A percentile compares a stretch with the other conserved stretches of the same genome.
Conservation (phyloP, 2,888 invertebrate species). For the Synergus japonicus region DNA sequence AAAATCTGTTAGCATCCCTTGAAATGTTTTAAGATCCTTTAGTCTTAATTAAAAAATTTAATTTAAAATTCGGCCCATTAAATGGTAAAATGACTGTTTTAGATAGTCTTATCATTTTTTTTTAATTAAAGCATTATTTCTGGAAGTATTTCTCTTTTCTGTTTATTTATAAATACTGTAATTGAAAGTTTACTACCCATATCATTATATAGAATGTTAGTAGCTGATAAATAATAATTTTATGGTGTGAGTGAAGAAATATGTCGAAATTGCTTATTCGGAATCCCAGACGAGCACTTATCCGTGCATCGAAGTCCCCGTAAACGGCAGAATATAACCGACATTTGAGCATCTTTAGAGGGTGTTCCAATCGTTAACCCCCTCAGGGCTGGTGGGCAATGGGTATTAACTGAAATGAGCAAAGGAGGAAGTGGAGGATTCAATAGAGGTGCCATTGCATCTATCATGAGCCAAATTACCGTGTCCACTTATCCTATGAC, state of each 20-base stretch:
- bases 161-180: neutral
- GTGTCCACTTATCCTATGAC: slow-evolving; percentile 13
- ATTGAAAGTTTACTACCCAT: neutral
- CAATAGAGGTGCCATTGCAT: slow-evolving; percentile 12
- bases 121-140: too few relatives aligned
- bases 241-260: neutral
- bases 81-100: too few relatives aligned
- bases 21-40: too few relatives aligned
- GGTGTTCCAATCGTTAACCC: slow-evolving; percentile 30
- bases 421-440: slow-evolving; percentile 16
- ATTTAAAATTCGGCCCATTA: too few relatives aligned
- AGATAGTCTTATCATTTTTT: too few relatives aligned
- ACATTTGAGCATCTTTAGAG: slow-evolving; percentile 19
- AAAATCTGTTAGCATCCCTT: too few relatives aligned
- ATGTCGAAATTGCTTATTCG: neutral
- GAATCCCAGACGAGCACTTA: slow-evolving; percentile 18
- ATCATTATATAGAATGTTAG: neutral
- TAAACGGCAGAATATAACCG: neutral
- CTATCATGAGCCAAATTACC: slow-evolving; percentile 18
- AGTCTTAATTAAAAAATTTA: too few relatives aligned
- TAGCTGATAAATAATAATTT: neutral
- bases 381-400: slow-evolving; percentile 5
- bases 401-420: slow-evolving; percentile 12
- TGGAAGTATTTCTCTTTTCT: neutral
- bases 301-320: slow-evolving; percentile 40